phyloP scores from a whole-genome alignment of 2,113 vertebrate species.

The Nothocercus julius region DNA sequence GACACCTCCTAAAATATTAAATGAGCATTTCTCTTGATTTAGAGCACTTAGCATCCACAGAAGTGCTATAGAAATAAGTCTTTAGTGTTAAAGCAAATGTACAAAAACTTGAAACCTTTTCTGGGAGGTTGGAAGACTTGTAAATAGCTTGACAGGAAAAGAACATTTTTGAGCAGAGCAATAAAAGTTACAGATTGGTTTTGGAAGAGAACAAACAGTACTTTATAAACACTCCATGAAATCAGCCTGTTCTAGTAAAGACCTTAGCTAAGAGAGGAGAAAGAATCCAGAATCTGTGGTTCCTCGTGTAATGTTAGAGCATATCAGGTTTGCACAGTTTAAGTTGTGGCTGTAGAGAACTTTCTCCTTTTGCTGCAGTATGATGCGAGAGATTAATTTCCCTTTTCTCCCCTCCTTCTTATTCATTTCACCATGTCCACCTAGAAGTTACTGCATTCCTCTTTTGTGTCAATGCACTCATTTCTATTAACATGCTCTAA shows the following conservation, averaged over 20 bases:
- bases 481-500: background rate
- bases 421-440: background rate
- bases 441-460: background rate
- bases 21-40: background rate
- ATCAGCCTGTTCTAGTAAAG: background rate
- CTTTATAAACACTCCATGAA: background rate
- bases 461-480: background rate
- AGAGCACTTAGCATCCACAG: background rate
- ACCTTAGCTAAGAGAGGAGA: background rate
- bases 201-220: background rate
- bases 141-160: background rate
- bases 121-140: background rate
- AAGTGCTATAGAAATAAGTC: background rate
- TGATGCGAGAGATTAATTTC: background rate
- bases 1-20: background rate
- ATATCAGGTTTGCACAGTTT: background rate
- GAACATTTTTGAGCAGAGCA: background rate
- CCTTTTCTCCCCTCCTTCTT: background rate
- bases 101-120: slow-evolving; percentile 12
- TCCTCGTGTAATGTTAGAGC: background rate
- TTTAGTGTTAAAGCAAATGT: background rate
- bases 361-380: background rate
- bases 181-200: background rate
- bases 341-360: background rate
- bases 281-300: background rate